Evolutionary conservation across 2,888 invertebrate genomes (phyloP), one percentile per base, ranked within the genome.

Genomic region (Scaptomyza reducta): DNA sequence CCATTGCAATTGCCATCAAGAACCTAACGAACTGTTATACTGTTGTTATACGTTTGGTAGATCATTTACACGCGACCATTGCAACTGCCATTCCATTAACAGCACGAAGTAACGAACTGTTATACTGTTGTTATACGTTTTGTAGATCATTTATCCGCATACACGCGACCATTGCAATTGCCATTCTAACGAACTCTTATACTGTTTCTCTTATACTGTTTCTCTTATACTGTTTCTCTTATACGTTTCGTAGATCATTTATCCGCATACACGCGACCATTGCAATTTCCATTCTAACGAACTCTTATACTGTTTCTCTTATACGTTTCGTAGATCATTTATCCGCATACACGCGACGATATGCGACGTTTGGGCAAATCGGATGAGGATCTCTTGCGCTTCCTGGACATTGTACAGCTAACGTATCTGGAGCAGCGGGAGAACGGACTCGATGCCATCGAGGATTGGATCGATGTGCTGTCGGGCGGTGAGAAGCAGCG

Each of bases 401-500:
- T 95, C 90, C 92, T 99, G 66, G 95, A 96, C 63, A 93, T 95
- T 71, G 98, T 98, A 0, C 97, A 98, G 90, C 92, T 99, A 66
- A 94, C 94, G 0, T 97, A 98, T 92, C 93, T 99, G 59, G 92
- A 96, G 46, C 94, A 95, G 65, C 93, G 98, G 50, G 98, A 98
- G 80, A 96, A 95, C 31, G 97, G 96, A 7, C 95, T 98, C 94
- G 97, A 98, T 92, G 95, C 97, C 0, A 95, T 97, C 1, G 97
- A 98, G 85, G 99, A 99, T 93, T 99, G 99, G 99, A 96, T 99
- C 94, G 99, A 99, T 91, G 98, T 99, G 0, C 93, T 99, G 6
- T 98, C 97, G 35, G 99, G 99, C 0, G 99, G 99, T 13, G 99
- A 99, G 93, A 99, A 99, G 90, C 99, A 99, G 92, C 93, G 99